phyloP scores from a whole-genome alignment of 2,797 vertebrate genomes.

The Nannoperca australis region DNA sequence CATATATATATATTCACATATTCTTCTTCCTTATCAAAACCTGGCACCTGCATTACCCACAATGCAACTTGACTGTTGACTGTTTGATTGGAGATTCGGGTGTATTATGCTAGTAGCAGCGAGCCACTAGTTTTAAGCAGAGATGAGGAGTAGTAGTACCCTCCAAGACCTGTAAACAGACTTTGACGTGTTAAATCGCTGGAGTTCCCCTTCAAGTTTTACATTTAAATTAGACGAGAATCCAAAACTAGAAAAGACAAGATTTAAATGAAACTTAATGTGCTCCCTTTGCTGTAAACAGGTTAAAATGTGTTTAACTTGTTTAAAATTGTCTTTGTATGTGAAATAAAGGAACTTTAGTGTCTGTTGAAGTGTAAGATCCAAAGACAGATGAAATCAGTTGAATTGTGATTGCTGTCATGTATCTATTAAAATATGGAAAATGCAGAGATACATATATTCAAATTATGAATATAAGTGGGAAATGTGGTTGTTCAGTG shows the following conservation, averaged over 20 bases:
- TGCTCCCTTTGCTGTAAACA: not conserved
- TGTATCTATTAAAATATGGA: not conserved
- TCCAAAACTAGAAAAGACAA: not conserved
- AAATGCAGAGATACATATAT: not conserved
- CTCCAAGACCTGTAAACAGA: no score
- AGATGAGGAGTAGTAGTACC: not conserved
- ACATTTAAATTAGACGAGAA: not conserved
- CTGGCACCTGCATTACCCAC: not conserved
- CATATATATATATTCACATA: no score
- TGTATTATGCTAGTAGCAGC: not conserved
- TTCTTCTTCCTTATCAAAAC: not conserved
- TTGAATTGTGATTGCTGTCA: not conserved
- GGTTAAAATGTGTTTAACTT: no score
- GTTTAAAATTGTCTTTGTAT: not conserved
- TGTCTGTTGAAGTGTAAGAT: not conserved
- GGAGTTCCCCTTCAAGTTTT: no score
- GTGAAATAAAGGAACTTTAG: not conserved
- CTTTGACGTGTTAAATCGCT: no score
- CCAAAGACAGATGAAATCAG: not conserved
- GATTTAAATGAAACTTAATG: not conserved
- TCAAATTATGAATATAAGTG: constrained; percentile 1
- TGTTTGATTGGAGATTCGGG: not conserved
- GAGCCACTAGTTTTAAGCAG: not conserved
- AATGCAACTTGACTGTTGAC: not conserved
- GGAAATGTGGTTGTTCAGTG: not conserved